A percentile compares a stretch with the other conserved stretches of the same genome.
These are phyloP conservation scores for Ceratina calcarata DNA, from an alignment of 1,140 invertebrate genomes.

Conservation along the genomic window DNA sequence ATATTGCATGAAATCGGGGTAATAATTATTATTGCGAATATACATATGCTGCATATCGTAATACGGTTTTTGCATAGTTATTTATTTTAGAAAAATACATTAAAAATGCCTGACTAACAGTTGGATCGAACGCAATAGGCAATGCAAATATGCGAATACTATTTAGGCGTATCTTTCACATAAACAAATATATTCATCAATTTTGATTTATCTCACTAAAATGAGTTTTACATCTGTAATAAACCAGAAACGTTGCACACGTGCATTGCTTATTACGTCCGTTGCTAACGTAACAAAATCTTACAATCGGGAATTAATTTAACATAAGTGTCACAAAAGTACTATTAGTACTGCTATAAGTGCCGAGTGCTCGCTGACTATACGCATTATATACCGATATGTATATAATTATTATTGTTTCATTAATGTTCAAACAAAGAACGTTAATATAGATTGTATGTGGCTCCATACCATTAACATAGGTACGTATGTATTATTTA, in stretches of 20 bases:
- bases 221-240: neutral
- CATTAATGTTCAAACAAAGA: constrained; percentile 66
- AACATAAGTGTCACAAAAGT: constrained; percentile 44
- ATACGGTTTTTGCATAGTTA: constrained; percentile 42
- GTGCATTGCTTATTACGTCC: constrained; percentile 36
- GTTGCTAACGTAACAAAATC: constrained; percentile 39
- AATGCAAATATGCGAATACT: constrained; percentile 27
- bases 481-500: constrained; percentile 68
- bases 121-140: constrained; percentile 33
- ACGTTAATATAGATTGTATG: constrained; percentile 68
- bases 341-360: constrained; percentile 56
- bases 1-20: constrained; percentile 11
- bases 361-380: constrained; percentile 61
- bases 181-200: neutral
- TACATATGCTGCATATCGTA: constrained; percentile 22
- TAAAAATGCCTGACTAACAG: constrained; percentile 53
- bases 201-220: neutral
- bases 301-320: constrained; percentile 48
- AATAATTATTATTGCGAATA: constrained; percentile 7
- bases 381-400: constrained; percentile 68
- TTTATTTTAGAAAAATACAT: constrained; percentile 56
- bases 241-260: neutral
- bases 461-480: constrained; percentile 70
- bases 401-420: constrained; percentile 68
- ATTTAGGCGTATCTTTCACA: neutral